Evolutionary conservation across 2,888 invertebrate species (phyloP), one percentile per base, ranked within the genome.

Genomic region (Lepidocyrtoides sp.): DNA sequence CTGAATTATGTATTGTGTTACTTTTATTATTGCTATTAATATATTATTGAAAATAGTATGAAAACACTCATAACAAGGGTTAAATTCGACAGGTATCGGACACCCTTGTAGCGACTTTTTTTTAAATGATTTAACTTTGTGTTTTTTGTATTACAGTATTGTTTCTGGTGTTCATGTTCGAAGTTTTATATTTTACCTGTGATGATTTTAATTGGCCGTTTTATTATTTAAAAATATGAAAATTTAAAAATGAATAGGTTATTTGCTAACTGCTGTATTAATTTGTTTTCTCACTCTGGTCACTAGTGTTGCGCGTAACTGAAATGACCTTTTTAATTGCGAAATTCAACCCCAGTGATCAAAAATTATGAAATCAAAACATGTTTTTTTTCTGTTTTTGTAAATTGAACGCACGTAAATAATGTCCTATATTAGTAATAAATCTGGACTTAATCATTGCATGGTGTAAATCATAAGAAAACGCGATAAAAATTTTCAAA

Each of bases 11-110:
- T 60, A 60, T 60, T 79, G 83, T 57, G 69, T 82, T 81, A n/a
- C 26, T 69, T 81, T 89, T 81, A 23, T 41, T 81, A 81, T 86
- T 69, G 51, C 48, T 81, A 88, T 69, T 48, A 57, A 69, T 79
- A 72, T 26, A 83, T 60, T 57, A 51, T 60, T 79, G 57, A 75
- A 75, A 75, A 75, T 77, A 26, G n/a, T 77, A 57, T 75, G 75
- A 75, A 79, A 54, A 79, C 44, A 75, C 44, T 26, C 36, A 5
- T n/a, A n/a, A 41, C 32, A 54, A 54, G 87, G 79, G 87, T 92
- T 75, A 32, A 32, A 23, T 91, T 89, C 91, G 92, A 85, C 91
- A 23, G 92, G 92, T 57, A 87, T 92, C 91, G 92, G 87, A 82
- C 79, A 36, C 44, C 72, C 79, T 86, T 79, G 84, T 32, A 79